Conservation (phyloP, 2,113 vertebrate species). For the Tyrannus savana region DNA sequence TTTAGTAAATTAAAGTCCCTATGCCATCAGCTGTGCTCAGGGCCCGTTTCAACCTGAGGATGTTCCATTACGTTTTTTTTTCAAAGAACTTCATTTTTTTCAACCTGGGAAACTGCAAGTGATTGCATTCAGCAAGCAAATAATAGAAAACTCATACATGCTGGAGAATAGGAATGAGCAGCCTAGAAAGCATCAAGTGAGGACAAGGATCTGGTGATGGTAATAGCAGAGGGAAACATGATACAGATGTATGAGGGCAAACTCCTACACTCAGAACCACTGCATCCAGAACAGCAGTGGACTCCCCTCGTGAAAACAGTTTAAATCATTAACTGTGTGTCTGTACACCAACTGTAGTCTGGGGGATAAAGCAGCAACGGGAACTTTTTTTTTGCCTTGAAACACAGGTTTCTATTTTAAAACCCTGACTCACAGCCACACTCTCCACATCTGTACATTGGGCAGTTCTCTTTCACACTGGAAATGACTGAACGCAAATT, state of each 20-base stretch:
- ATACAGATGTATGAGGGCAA: neutral
- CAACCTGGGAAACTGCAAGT: conserved; percentile 67
- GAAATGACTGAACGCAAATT: neutral
- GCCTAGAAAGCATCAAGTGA: conserved; percentile 48
- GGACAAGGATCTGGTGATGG: neutral
- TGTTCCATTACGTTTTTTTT: conserved; percentile 69
- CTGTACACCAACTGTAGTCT: neutral
- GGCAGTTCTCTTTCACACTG: neutral
- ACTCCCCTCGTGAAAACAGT: neutral
- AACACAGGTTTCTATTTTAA: neutral
- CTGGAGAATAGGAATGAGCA: conserved; percentile 47
- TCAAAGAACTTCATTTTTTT: conserved; percentile 70
- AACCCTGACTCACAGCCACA: neutral
- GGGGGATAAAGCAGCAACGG: neutral
- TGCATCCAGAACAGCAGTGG: neutral
- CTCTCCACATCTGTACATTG: neutral
- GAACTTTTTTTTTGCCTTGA: neutral
- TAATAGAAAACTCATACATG: conserved; percentile 28
- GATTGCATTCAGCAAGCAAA: conserved; percentile 65
- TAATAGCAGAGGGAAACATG: neutral
- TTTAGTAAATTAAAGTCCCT: conserved; percentile 70
- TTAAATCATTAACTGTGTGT: fast-evolving
- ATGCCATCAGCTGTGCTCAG: conserved; percentile 54
- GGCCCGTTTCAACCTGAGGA: conserved; percentile 66
- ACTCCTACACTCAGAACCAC: neutral